These are phyloP conservation scores for Typhlomys cinereus DNA, from an alignment of 2,113 vertebrate genomes.

Conservation along the genomic window DNA sequence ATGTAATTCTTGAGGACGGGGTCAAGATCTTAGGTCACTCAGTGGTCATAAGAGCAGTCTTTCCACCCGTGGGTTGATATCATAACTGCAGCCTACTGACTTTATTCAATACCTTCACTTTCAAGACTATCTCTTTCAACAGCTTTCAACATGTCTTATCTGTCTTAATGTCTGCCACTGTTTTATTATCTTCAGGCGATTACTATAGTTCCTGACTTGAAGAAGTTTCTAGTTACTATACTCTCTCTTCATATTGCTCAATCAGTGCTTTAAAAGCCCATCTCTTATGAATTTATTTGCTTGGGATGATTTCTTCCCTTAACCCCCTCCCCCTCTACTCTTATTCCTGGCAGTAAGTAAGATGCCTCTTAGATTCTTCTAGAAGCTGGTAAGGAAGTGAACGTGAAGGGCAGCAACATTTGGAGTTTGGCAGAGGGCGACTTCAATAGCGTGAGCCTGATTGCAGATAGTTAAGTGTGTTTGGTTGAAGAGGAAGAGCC, in stretches of 20 bases:
- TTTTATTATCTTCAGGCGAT: neutral
- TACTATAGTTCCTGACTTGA: neutral
- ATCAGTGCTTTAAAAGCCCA: neutral
- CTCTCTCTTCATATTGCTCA: slow-evolving; percentile 1
- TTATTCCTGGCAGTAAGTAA: neutral
- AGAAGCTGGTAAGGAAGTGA: neutral
- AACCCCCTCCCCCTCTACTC: neutral
- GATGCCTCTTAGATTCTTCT: neutral
- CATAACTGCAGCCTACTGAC: neutral
- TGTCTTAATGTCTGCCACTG: too few species aligned
- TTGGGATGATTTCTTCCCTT: neutral
- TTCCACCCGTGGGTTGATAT: neutral
- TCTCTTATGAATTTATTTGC: neutral
- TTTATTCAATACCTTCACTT: neutral
- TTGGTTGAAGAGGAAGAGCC: neutral
- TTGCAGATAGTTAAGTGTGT: neutral
- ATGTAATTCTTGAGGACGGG: neutral
- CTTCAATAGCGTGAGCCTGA: neutral
- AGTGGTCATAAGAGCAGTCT: too few species aligned
- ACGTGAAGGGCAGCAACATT: neutral
- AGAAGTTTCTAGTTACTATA: neutral
- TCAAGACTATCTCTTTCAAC: neutral
- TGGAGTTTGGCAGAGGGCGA: neutral
- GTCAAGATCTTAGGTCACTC: neutral
- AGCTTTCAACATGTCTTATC: neutral